These are phyloP conservation scores for Colossoma macropomum DNA, from an alignment of 2,113 vertebrate genomes.

Conservation along the genomic window DNA sequence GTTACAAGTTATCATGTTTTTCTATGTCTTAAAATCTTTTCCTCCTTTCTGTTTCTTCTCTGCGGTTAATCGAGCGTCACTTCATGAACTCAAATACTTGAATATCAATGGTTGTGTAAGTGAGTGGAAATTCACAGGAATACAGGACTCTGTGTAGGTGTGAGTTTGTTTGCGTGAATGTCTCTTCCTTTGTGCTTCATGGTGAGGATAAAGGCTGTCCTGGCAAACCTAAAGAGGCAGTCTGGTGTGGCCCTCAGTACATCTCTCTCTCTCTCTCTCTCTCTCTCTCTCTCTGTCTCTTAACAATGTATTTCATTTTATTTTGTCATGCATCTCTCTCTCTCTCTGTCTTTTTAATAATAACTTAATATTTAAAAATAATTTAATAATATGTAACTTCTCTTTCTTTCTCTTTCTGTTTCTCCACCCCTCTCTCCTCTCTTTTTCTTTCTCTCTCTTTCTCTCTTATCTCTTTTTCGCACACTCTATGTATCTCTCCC, in stretches of 20 bases:
- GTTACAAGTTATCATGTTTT: too few species aligned
- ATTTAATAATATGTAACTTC: too few species aligned
- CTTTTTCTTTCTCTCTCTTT: conserved; percentile 14
- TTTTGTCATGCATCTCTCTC: neutral
- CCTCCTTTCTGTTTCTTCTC: too few species aligned
- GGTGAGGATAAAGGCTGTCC: conserved; percentile 10
- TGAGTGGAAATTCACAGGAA: too few species aligned
- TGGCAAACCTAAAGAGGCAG: conserved; percentile 35
- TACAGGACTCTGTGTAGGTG: neutral
- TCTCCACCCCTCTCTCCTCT: too few species aligned
- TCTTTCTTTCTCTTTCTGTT: conserved; percentile 8
- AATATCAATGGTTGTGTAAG: too few species aligned
- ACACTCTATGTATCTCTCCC: neutral
- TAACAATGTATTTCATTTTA: too few species aligned
- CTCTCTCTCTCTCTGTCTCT: conserved; percentile 5
- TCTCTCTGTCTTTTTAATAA: conserved; percentile 4
- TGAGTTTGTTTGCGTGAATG: neutral
- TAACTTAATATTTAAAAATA: too few species aligned
- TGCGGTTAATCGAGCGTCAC: too few species aligned
- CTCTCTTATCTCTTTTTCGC: too few species aligned
- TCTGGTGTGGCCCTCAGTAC: conserved; percentile 33
- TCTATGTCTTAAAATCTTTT: too few species aligned
- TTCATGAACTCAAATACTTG: too few species aligned
- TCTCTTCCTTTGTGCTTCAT: neutral
- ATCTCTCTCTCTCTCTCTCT: neutral